Base-by-base conservation (phyloP, 2,113 vertebrate species). In the Upupa epops region DNA sequence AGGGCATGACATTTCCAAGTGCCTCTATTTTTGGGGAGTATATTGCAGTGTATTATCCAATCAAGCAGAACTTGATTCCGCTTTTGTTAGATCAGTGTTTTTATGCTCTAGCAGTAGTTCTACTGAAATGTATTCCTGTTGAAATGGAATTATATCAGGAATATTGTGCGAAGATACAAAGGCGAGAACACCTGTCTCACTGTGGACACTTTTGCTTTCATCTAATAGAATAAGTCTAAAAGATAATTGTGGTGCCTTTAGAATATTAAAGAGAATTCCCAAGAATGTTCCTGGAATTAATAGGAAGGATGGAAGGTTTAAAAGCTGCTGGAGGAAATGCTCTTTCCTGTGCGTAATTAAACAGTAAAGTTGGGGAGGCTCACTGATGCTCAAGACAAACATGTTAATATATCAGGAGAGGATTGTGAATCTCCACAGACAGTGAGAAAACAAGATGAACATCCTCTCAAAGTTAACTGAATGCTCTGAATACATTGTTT, bases 321-420 rank as follows among this genome's bases (percentile, higher is more conserved):
- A 81, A 88, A 90, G 52, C n/a, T 76, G 29, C 58, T 86, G n/a
- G 61, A 68, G 86, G 45, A 81, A 88, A 71, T 49, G 55, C 22
- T 70, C 32, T 77, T 93, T 86, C 65, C 69, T 81, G 3, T 83
- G 59, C 91, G 60, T 95, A 94, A 94, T 93, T 81, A 86, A 88
- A 90, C 26, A 84, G 61, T 90, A 93, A 82, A 92, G 88, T 88
- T 18, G 83, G 61, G 81, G 89, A 90, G 80, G 74, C 29, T 49
- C 48, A 58, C 74, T 84, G 76, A 40, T 90, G 31, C 78, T 92
- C 18, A 71, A 60, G 49, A 76, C 64, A 86, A 68, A 60, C 16
- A 32, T 66, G 26, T 68, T 90, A 86, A 88, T 74, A 73, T 18
- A 48, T 83, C 83, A 75, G 65, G 64, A 56, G 61, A 86, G 61